Conservation (phyloP, 2,113 vertebrate species). For the Strix uralensis region DNA sequence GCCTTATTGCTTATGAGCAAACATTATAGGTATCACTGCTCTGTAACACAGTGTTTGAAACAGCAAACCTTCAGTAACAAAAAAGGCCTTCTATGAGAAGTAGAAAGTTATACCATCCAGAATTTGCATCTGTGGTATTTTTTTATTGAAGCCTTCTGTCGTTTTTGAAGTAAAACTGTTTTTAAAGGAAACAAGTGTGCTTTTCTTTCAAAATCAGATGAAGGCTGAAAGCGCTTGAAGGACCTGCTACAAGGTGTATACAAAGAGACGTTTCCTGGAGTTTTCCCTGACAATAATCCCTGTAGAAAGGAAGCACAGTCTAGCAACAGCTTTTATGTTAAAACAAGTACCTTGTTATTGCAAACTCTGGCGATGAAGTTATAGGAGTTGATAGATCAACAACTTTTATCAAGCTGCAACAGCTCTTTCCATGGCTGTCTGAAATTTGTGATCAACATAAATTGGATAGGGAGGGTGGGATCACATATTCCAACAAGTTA, state of each 20-base stretch:
- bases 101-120: not conserved
- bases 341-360: constrained; percentile 61
- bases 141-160: constrained; percentile 24
- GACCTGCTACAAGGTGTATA: constrained; percentile 52
- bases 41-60: constrained; percentile 12
- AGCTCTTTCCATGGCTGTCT: constrained; percentile 68
- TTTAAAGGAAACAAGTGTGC: constrained; percentile 37
- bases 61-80: constrained; percentile 13
- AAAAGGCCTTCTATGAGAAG: constrained; percentile 37
- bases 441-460: constrained; percentile 74
- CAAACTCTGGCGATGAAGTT: constrained; percentile 70
- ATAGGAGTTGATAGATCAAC: constrained; percentile 71
- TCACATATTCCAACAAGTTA: constrained; percentile 76
- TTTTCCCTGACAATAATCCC: constrained; percentile 58
- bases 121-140: constrained; percentile 21
- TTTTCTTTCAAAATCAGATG: constrained; percentile 50
- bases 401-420: constrained; percentile 74
- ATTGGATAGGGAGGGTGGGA: constrained; percentile 70
- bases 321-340: constrained; percentile 54
- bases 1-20: not conserved
- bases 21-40: constrained; percentile 2
- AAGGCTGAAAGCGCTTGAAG: constrained; percentile 46
- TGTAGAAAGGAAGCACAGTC: constrained; percentile 60
- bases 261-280: constrained; percentile 57
- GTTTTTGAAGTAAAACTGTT: constrained; percentile 65